Evolutionary conservation across 2,113 vertebrate genomes (phyloP).

Genomic region (Sylvicapra grimmia): DNA sequence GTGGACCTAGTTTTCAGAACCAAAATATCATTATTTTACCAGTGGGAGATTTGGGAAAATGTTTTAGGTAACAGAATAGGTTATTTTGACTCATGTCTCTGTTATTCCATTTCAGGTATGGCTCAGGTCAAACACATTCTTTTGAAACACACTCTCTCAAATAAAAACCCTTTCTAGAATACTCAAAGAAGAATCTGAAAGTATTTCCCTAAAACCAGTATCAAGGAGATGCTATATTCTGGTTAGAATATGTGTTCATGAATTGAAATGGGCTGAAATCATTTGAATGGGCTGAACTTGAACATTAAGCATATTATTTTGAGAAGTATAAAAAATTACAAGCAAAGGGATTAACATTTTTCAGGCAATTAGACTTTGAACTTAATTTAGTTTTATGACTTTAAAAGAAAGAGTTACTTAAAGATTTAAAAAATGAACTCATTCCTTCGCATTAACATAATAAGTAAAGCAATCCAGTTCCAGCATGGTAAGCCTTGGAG

Average conservation of each 20-base stretch:
- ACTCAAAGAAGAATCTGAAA: constrained; percentile 8
- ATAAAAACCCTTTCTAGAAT: constrained; percentile 48
- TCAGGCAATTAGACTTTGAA: neutral
- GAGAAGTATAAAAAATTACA: constrained; percentile 7
- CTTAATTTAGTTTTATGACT: constrained; percentile 27
- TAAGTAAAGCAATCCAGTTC: neutral
- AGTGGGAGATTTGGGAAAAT: constrained; percentile 52
- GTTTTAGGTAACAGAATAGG: constrained; percentile 55
- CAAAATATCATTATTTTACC: constrained; percentile 60
- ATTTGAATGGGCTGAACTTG: neutral
- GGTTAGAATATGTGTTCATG: neutral
- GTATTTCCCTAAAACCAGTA: constrained; percentile 30
- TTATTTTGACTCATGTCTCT: constrained; percentile 54
- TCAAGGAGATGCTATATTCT: neutral
- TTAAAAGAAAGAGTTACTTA: neutral
- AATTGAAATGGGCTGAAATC: neutral
- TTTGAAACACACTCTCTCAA: constrained; percentile 42
- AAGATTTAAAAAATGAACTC: neutral
- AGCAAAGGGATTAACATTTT: neutral
- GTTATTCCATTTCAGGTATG: constrained; percentile 58
- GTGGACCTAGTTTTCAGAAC: constrained; percentile 63
- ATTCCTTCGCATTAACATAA: neutral
- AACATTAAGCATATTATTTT: neutral
- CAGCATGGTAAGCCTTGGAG: neutral
- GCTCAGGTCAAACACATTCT: constrained; percentile 58